Percentiles rank a stretch among this genome's conserved stretches.
These are phyloP conservation scores for Limosa lapponica DNA, from an alignment of 2,797 vertebrate genomes.

Conservation along the genomic window DNA sequence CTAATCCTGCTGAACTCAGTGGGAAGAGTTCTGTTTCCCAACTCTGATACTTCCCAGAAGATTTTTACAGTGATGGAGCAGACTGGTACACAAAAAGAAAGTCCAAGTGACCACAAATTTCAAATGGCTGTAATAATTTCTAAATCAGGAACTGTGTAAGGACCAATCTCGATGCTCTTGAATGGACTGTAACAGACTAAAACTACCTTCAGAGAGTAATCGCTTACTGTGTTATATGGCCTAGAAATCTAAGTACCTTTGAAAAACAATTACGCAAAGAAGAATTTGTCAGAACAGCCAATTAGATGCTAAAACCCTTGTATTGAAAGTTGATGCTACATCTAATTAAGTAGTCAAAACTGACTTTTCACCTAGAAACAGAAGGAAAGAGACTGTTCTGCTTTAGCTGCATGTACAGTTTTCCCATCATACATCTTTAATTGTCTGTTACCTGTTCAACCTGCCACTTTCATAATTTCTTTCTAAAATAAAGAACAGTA, in stretches of 20 bases:
- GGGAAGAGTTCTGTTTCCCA: neutral
- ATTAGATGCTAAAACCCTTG: neutral
- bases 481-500: neutral
- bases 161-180: neutral
- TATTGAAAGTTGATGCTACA: neutral
- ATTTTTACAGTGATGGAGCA: neutral
- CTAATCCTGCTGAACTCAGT: neutral
- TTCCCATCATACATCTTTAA: neutral
- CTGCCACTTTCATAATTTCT: neutral
- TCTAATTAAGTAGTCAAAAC: conserved; percentile 20
- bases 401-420: neutral
- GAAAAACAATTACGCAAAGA: neutral
- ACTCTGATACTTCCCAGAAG: neutral
- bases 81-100: too few species aligned
- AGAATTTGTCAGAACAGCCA: conserved; percentile 22
- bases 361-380: neutral
- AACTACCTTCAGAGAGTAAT: neutral
- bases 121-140: too few species aligned
- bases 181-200: neutral
- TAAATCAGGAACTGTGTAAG: too few species aligned
- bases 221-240: neutral
- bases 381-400: neutral
- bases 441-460: neutral
- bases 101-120: too few species aligned
- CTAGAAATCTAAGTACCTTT: neutral